These are phyloP conservation scores for Dryomyza anilis DNA, from an alignment of 2,888 invertebrate genomes.

Conservation along the genomic window DNA sequence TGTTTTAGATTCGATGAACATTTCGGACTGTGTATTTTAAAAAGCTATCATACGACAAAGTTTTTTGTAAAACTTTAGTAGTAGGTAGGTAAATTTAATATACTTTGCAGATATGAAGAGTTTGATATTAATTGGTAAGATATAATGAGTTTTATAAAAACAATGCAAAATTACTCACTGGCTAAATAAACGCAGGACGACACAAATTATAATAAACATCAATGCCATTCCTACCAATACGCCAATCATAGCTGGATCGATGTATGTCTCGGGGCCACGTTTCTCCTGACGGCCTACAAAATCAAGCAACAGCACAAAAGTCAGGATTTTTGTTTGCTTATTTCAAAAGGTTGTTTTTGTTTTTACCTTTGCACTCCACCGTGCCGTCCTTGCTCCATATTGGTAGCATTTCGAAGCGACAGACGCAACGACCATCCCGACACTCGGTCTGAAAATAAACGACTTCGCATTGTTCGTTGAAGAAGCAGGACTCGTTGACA, in stretches of 20 bases:
- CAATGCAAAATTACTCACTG: slow-evolving; percentile 69
- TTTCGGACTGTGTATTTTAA: too few species aligned
- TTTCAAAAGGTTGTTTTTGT: background rate
- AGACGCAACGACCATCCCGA: slow-evolving; percentile 77
- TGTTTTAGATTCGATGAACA: too few species aligned
- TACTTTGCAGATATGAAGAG: too few species aligned
- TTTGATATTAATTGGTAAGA: too few species aligned
- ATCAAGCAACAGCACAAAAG: background rate
- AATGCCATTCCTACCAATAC: slow-evolving; percentile 88
- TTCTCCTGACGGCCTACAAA: slow-evolving; percentile 64
- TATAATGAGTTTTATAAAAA: too few species aligned
- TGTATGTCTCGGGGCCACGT: slow-evolving; percentile 69
- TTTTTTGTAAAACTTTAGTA: too few species aligned
- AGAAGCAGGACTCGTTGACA: slow-evolving; percentile 82
- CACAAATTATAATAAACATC: slow-evolving; percentile 93
- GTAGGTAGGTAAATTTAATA: too few species aligned
- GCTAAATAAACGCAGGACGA: slow-evolving; percentile 89
- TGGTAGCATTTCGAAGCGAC: slow-evolving; percentile 79
- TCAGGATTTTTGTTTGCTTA: background rate
- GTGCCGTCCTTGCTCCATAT: slow-evolving; percentile 72
- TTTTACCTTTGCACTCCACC: slow-evolving; percentile 75
- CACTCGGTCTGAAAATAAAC: slow-evolving; percentile 78
- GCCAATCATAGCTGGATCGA: slow-evolving; percentile 90
- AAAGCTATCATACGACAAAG: too few species aligned
- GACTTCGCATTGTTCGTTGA: slow-evolving; percentile 83